Base-by-base conservation (phyloP, 2,113 vertebrate genomes). In the Ptilorrhoa leucosticta region DNA sequence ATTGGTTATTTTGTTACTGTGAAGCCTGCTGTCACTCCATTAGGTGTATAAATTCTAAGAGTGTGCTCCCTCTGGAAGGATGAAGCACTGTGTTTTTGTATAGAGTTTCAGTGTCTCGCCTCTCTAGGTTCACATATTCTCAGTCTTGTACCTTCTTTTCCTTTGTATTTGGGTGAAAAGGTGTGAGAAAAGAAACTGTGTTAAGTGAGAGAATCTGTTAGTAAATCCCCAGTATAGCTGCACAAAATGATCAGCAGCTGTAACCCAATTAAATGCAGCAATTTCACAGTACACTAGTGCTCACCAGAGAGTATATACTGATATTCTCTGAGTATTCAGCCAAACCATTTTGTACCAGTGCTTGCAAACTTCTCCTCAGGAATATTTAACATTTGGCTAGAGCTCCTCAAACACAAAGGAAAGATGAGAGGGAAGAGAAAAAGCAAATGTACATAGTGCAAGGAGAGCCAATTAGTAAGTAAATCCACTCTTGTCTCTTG, bases 161-260 rank as follows among this genome's bases (percentile, higher is more conserved):
- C 16, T 54, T 3, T 26, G 31, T 27, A 47, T 57, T 35, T 71
- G 78, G 82, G 79, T 86, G 57, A 90, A 88, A 86, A 90, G 85
- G 89, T 86, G 80, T 53, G 65, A 93, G 96, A 93, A 85, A 79
- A 90, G 71, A 94, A 95, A 44, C 18, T 24, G 22, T 65, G 65
- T 75, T 88, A 85, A 92, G 80, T 80, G 72, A 96, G 87, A 45
- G 70, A 92, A 92, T 95, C 92, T 79, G 92, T 86, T 96, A 87
- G 87, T 66, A 90, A 94, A 83, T 86, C 78, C 89, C 89, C 84
- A 80, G 80, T 95, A 94, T 90, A 73, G 64, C 69, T 84, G 81
- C 89, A 93, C 92, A 92, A 96, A 97, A 97, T 96, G 81, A 97
- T 96, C 92, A 90, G 96, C 98, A 97, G 97, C 96, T 97, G 97